Percentiles rank a stretch among this genome's conserved stretches.
Evolutionary conservation across 1,140 invertebrate genomes (phyloP).

Genomic region (Melitaea cinxia): DNA sequence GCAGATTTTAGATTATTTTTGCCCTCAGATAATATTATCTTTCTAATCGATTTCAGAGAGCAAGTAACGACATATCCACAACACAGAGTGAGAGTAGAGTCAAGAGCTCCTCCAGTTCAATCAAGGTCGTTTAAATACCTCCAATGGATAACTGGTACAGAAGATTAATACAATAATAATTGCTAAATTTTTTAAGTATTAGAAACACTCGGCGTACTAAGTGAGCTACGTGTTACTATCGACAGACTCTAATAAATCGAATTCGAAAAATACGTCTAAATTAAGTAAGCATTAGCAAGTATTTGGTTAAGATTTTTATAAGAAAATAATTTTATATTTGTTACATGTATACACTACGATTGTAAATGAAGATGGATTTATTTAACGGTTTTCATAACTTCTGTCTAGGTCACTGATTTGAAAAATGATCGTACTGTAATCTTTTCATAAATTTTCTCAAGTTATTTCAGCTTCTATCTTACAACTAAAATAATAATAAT

Average conservation of each 20-base stretch:
- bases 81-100: slow-evolving; percentile 54
- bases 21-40: no score
- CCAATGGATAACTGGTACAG: slow-evolving; percentile 79
- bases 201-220: slow-evolving; percentile 5
- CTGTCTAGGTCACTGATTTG: neutral
- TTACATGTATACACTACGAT: no score
- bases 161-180: slow-evolving; percentile 44
- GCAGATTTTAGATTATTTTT: no score
- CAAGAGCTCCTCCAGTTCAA: slow-evolving; percentile 71
- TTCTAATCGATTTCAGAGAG: slow-evolving; percentile 65
- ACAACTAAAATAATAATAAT: neutral
- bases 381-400: neutral
- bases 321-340: neutral
- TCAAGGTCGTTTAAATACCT: slow-evolving; percentile 81
- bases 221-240: slow-evolving; percentile 18
- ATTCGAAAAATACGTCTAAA: slow-evolving; percentile 11
- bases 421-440: no score
- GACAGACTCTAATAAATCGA: slow-evolving; percentile 22
- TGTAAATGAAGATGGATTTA: no score
- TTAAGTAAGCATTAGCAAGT: neutral
- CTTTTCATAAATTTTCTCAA: neutral
- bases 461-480: neutral
- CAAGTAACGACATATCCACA: slow-evolving; percentile 63
- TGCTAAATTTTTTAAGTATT: slow-evolving; percentile 9
- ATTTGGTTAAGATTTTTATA: neutral